A percentile compares a stretch with the other conserved stretches of the same genome.
These are phyloP conservation scores for Vanessa cardui DNA, from an alignment of 2,888 invertebrate genomes.

Conservation along the genomic window DNA sequence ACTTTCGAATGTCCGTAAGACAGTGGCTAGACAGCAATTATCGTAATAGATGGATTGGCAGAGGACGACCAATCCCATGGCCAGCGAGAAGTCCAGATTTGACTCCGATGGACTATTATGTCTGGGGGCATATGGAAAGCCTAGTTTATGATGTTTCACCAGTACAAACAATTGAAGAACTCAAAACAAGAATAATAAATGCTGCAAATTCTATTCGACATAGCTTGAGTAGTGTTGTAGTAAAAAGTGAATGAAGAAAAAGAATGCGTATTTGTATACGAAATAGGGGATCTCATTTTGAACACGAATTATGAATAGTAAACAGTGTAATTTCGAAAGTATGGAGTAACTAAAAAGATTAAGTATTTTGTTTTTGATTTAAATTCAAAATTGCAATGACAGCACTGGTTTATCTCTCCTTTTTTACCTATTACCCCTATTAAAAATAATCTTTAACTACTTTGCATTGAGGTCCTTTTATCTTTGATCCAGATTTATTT, in stretches of 20 bases:
- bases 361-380: too few species aligned
- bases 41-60: conserved; percentile 41
- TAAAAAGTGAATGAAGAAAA: neutral
- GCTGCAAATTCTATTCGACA: neutral
- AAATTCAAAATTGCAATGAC: too few species aligned
- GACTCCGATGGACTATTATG: conserved; percentile 1
- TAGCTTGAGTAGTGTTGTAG: conserved; percentile 1
- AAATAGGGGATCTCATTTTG: neutral
- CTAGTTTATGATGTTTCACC: too few species aligned
- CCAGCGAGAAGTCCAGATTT: conserved; percentile 44
- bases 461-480: too few species aligned
- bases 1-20: conserved; percentile 41
- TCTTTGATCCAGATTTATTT: too few species aligned
- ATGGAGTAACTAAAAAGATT: too few species aligned
- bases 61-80: conserved; percentile 46
- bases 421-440: too few species aligned
- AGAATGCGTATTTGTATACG: neutral
- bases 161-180: too few species aligned
- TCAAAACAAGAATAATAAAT: too few species aligned
- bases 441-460: too few species aligned
- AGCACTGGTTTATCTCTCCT: too few species aligned
- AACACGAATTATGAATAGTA: neutral
- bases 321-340: too few species aligned
- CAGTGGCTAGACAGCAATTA: conserved; percentile 43
- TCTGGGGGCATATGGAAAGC: neutral